Base-by-base conservation (phyloP, 2,797 vertebrate genomes). In the Chelidonichthys spinosus region DNA sequence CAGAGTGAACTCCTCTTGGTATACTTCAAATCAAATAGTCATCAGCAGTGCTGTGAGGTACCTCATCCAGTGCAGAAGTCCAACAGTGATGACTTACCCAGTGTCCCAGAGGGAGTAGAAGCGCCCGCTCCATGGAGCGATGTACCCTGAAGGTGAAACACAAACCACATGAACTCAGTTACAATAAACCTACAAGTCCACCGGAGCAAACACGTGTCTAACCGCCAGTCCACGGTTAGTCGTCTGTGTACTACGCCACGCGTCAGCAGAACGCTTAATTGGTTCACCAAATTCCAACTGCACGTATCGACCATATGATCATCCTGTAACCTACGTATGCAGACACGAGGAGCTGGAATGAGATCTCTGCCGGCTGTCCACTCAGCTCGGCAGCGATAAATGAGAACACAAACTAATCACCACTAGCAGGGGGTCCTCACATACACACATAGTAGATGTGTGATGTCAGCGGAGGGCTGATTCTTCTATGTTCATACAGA, bases 21-120 rank as follows among this genome's bases (percentile, higher is more conserved):
- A 35, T 33, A 44, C 13, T 46, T 49, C 54, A 47, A 70, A 59
- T 52, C 18, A 9, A 35, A 15, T 60, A 9, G 43, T 69, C 25
- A 66, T 18, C 55, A 67, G 72, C 25, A 0, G 56, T 25, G 11
- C 7, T 8, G 11, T 53, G 13, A 58, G 43, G 36, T 53, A 18
- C 25, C 49, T 33, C 50, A 61, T 50, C 39, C 11, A 58, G 4
- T 6, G 58, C 3, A 40, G 7, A 18, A 44, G 50, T 42, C 65
- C 25, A 69, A 37, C 18, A 43, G 9, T 11, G 52, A 68, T 6
- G 60, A 63, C 97, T 96, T 94, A 99, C 97, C 97, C 97, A 2
- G 98, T 99, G 82, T 99, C 98, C 98, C 98, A 99, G 43, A 99
- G 82, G 2, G 98, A 99, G 86, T 99, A 99, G 94, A 99, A 99